Percentiles rank a stretch among this genome's conserved stretches.
Conservation (phyloP, 1,140 invertebrate species). For the Nomia melanderi region DNA sequence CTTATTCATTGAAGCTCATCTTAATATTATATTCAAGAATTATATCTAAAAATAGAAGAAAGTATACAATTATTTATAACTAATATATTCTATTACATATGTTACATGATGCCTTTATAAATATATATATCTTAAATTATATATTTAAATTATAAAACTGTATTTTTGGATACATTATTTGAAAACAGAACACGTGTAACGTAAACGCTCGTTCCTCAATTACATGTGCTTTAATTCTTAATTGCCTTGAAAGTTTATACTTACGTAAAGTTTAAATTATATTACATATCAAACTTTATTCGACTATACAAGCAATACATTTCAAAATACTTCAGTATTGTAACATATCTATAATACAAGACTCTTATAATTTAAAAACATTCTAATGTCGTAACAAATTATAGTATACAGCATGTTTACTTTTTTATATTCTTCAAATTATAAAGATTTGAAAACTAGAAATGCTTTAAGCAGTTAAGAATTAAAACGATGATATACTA, state of each 20-base stretch:
- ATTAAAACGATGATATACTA: not conserved
- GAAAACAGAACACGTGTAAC: not conserved
- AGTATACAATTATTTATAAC: not conserved
- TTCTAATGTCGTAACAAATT: too few species aligned
- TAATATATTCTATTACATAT: slow-evolving; percentile 1
- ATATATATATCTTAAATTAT: not conserved
- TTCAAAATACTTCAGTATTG: too few species aligned
- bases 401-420: too few species aligned
- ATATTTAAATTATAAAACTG: not conserved
- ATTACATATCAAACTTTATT: not conserved
- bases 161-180: slow-evolving; percentile 20
- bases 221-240: slow-evolving; percentile 4
- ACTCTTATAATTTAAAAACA: too few species aligned
- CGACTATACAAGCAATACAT: too few species aligned
- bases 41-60: not conserved
- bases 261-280: not conserved
- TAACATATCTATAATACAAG: too few species aligned
- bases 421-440: too few species aligned
- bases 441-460: too few species aligned
- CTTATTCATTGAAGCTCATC: not conserved
- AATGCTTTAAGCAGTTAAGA: not conserved
- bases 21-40: not conserved
- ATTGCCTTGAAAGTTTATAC: not conserved
- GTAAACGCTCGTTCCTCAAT: not conserved
- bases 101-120: not conserved